Evolutionary conservation across 1,140 invertebrate species (phyloP), one percentile per base, ranked within the genome.

Genomic region (Nymphalis io): DNA sequence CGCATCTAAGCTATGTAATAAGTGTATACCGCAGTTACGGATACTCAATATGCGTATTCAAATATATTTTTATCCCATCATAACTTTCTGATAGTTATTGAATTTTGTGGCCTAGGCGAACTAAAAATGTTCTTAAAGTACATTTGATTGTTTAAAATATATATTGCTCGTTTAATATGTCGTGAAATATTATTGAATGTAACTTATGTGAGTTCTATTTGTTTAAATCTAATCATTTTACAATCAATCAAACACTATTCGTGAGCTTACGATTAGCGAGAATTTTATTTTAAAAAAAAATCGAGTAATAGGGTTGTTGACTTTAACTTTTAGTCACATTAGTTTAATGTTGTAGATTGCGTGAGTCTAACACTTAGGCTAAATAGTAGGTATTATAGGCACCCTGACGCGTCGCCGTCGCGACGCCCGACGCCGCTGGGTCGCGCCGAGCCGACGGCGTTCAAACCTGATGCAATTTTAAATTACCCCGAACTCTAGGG

Each of bases 381-480:
- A 51, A 33, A 33, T 59, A 20, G 16, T 70, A 58, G 60, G 62
- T 66, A 70, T 62, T 61, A 64, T 63, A 62, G 72, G 64, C 74
- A 68, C 57, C 39, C 39, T 65, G 69, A 58, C 70, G 61, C 72
- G 73, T 46, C 79, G 79, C 65, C 76, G 74, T 74, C 75, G 72
- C 74, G 72, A 72, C 74, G 71, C 72, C 63, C 64, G 76, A 20
- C 79, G 80, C 70, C 78, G 74, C 59, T 60, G 61, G 71, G 82
- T 76, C 82, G 72, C 71, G 75, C 70, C 75, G 59, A 51, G 48
- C 58, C 68, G 78, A 44, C 74, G 74, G 64, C 60, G 68, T 42
- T 60, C 79, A 79, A 85, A 83, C 84, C 82, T 77, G 58, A 68
- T 83, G 83, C 81, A 85, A 87, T 88, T 88, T 82, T 63, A 85